Evolutionary conservation across 1,140 invertebrate genomes (phyloP).

Genomic region (Scaptodrosophila lebanonensis): DNA sequence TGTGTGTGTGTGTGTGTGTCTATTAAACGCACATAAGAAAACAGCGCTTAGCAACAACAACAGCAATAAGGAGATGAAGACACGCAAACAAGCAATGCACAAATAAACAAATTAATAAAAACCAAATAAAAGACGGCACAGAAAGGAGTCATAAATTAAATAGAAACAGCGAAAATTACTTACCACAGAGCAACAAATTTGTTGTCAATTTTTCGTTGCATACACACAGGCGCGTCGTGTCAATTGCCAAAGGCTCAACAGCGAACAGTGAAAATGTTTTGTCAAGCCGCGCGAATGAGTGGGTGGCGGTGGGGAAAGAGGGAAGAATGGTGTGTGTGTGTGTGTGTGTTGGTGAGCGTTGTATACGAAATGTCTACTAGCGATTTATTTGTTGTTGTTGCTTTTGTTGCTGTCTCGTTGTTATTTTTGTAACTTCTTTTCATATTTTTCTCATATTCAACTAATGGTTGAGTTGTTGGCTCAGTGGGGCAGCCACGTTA

Average conservation of each 20-base stretch:
- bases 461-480: too few species aligned
- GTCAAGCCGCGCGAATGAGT: not conserved
- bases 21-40: conserved; percentile 62
- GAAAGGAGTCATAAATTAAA: conserved; percentile 73
- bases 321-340: not conserved
- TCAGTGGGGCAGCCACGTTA: too few species aligned
- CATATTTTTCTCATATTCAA: conserved; percentile 67
- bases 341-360: conserved; percentile 40
- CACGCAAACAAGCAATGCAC: conserved; percentile 29
- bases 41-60: conserved; percentile 31
- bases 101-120: conserved; percentile 76
- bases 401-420: conserved; percentile 36
- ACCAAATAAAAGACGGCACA: conserved; percentile 61
- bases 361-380: conserved; percentile 71
- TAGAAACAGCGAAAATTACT: conserved; percentile 73
- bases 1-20: conserved; percentile 12
- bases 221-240: conserved; percentile 52
- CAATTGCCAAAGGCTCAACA: conserved; percentile 23
- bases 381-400: conserved; percentile 65
- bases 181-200: conserved; percentile 52
- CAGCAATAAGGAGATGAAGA: not conserved
- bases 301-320: conserved; percentile 3
- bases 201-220: conserved; percentile 73
- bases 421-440: conserved; percentile 72
- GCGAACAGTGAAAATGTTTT: conserved; percentile 20